Evolutionary conservation across 2,888 invertebrate genomes (phyloP).

Genomic region (Tenthredo scrophulariae): DNA sequence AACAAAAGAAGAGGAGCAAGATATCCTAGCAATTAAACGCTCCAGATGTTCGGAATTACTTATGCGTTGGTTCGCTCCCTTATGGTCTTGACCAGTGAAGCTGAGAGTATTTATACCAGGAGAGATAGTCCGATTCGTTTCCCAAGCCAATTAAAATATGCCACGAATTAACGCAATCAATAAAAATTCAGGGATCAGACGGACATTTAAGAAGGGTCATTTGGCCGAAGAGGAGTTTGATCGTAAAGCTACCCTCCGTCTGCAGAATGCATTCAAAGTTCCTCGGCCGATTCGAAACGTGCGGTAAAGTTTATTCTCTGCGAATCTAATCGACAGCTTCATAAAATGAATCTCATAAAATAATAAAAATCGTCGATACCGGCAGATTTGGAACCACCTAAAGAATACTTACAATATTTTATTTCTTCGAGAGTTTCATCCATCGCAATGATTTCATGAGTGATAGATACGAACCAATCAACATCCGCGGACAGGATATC

Average conservation of each 20-base stretch:
- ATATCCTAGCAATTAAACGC: conserved; percentile 75
- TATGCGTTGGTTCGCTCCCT: conserved; percentile 52
- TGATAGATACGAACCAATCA: conserved; percentile 20
- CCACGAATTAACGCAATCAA: conserved; percentile 52
- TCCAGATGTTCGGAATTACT: conserved; percentile 76
- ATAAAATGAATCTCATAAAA: conserved; percentile 76
- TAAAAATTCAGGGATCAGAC: conserved; percentile 51
- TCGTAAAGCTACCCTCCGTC: conserved; percentile 42
- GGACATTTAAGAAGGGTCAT: conserved; percentile 47
- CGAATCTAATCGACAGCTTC: conserved; percentile 78
- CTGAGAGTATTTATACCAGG: background rate
- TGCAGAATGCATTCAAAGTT: conserved; percentile 38
- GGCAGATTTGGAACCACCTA: conserved; percentile 61
- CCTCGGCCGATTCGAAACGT: conserved; percentile 33
- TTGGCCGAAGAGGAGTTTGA: conserved; percentile 40
- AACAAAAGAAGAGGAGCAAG: conserved; percentile 65
- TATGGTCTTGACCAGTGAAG: conserved; percentile 24
- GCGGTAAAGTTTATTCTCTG: conserved; percentile 57
- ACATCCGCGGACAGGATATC: background rate
- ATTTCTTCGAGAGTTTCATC: conserved; percentile 55
- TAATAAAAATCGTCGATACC: conserved; percentile 75
- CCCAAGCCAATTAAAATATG: conserved; percentile 53
- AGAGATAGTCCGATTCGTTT: conserved; percentile 39
- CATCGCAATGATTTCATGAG: conserved; percentile 13
- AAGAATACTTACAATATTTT: conserved; percentile 70